A percentile compares a stretch with the other conserved stretches of the same genome.
These are phyloP conservation scores for Spodoptera litura DNA, from an alignment of 1,140 invertebrate genomes.

Conservation along the genomic window DNA sequence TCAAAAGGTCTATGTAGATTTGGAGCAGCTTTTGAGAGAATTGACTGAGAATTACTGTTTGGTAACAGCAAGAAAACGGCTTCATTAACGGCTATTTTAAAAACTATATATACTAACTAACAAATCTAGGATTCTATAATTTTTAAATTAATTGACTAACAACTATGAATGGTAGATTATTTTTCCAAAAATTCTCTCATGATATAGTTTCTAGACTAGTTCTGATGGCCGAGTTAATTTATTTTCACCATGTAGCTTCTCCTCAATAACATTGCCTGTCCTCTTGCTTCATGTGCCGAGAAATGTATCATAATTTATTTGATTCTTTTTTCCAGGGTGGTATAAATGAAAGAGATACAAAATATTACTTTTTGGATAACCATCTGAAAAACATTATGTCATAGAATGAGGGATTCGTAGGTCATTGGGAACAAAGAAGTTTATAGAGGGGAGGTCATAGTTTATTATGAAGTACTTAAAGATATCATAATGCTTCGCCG, in stretches of 20 bases:
- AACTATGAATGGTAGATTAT: too few species aligned
- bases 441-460: constrained; percentile 26
- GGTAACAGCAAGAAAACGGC: too few species aligned
- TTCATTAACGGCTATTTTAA: too few species aligned
- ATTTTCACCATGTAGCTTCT: constrained; percentile 14
- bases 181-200: too few species aligned
- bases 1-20: too few species aligned
- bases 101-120: too few species aligned
- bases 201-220: too few species aligned
- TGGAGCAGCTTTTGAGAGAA: too few species aligned
- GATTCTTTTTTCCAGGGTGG: constrained; percentile 67
- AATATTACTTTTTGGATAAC: constrained; percentile 33
- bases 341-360: constrained; percentile 62
- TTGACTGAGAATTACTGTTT: too few species aligned
- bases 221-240: not conserved
- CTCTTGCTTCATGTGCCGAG: constrained; percentile 16
- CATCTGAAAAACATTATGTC: constrained; percentile 37
- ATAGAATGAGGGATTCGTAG: constrained; percentile 10
- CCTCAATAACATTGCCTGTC: constrained; percentile 1
- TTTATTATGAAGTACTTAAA: constrained; percentile 24
- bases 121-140: too few species aligned
- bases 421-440: constrained; percentile 32
- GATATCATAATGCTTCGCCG: constrained; percentile 59
- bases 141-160: too few species aligned
- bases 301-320: constrained; percentile 51